These are phyloP conservation scores for Oedothorax gibbosus DNA, from an alignment of 1,140 invertebrate species.

Conservation along the genomic window DNA sequence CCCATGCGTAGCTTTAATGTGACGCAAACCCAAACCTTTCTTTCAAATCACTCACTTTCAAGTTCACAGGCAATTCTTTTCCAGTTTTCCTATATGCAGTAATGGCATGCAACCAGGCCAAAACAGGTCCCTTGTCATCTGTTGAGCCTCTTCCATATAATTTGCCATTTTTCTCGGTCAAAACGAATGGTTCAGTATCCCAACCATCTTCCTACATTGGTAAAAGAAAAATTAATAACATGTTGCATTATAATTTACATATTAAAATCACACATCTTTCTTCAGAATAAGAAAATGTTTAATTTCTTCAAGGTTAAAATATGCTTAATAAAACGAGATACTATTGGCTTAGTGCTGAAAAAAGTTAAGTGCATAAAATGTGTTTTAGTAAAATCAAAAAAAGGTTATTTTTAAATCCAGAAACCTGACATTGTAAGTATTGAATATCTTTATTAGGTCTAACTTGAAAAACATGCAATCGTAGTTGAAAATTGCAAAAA, in stretches of 20 bases:
- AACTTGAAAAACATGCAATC: no score
- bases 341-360: no score
- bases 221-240: not conserved
- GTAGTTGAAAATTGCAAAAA: no score
- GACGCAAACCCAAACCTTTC: no score
- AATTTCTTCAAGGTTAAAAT: not conserved
- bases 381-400: no score
- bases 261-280: not conserved
- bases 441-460: no score
- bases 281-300: constrained; percentile 10
- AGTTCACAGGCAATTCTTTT: constrained; percentile 85
- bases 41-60: constrained; percentile 77
- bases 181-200: constrained; percentile 93
- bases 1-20: no score
- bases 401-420: no score
- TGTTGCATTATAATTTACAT: not conserved
- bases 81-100: constrained; percentile 84
- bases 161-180: constrained; percentile 90
- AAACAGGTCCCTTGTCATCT: constrained; percentile 87
- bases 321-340: no score
- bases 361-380: no score
- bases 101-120: constrained; percentile 95
- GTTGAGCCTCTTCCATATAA: constrained; percentile 91
- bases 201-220: constrained; percentile 84
- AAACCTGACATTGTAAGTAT: no score